Base-by-base conservation (phyloP, 2,113 vertebrate genomes). In the Charina bottae region DNA sequence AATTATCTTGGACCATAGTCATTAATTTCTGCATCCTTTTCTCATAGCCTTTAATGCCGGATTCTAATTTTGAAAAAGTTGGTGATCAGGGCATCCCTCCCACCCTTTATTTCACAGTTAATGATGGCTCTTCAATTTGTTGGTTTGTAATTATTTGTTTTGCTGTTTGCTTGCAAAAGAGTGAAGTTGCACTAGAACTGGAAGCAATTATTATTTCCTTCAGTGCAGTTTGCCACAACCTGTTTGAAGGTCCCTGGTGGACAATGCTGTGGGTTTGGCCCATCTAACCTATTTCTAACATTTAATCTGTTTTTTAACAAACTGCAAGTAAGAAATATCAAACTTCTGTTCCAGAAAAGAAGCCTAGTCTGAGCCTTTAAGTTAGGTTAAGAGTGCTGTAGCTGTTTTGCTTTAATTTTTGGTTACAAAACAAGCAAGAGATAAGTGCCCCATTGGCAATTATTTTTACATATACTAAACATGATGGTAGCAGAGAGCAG, bases 21-120 rank as follows among this genome's bases (percentile, higher is more conserved):
- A 91, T 93, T 90, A 64, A 91, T 89, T 89, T 93, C 59, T 85
- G 54, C 59, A 91, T 85, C 60, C 53, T 90, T 89, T 84, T 72
- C 68, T 62, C 24, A 64, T 24, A 68, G 26, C 90, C 84, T 26
- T 90, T 91, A 93, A 84, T 68, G 59, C n/a, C 86, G 19, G 23
- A 58, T 91, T 72, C 86, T 28, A 85, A 72, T 42, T 58, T 54
- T 83, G 49, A 84, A 58, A 83, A 85, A 26, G 59, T 68, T 12
- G 21, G 24, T 88, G 64, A 55, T 78, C 46, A 49, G 24, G n/a
- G 21, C 1, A 7, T 56, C 42, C 26, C 19, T 55, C 26, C 83
- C 7, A 26, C 1, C 33, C n/a, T 33, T 59, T 64, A 28, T 64
- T 89, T 15, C 58, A 49, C 17, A 85, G 85, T 64, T 83, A 19